A percentile compares a stretch with the other conserved stretches of the same genome.
Conservation (phyloP, 2,113 vertebrate species). For the Numida meleagris region DNA sequence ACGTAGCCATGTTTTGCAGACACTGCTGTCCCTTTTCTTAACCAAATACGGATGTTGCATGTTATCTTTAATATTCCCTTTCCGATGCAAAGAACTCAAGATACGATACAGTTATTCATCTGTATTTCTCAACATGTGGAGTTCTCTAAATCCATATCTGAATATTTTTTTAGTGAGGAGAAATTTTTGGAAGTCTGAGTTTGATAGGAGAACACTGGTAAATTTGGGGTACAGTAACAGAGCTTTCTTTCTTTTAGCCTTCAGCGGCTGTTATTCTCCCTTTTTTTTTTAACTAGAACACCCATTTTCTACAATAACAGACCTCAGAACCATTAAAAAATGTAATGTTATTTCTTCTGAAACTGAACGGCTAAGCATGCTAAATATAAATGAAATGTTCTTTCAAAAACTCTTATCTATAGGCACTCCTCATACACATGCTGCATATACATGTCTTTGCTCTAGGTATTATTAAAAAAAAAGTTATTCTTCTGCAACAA, state of each 20-base stretch:
- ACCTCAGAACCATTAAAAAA: background rate
- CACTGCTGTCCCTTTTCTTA: background rate
- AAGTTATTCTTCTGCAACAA: background rate
- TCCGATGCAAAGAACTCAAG: background rate
- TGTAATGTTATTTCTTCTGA: background rate
- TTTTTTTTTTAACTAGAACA: background rate
- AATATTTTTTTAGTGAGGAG: background rate
- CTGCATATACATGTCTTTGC: background rate
- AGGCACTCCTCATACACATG: background rate
- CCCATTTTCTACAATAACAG: background rate
- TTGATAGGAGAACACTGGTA: background rate
- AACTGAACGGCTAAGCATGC: background rate
- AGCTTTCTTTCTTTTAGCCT: constrained; percentile 13
- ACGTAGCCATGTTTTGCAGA: background rate
- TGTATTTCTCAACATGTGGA: background rate
- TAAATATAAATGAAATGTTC: background rate
- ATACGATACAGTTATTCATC: background rate
- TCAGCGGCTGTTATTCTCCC: background rate
- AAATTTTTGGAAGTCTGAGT: background rate
- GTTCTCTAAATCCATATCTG: background rate
- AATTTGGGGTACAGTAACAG: rapidly evolving
- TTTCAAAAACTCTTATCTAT: background rate
- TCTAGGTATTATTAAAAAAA: background rate
- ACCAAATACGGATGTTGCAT: background rate
- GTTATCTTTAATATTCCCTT: background rate